Conservation (phyloP, 2,797 vertebrate species). For the Sebastes melanostomus region DNA sequence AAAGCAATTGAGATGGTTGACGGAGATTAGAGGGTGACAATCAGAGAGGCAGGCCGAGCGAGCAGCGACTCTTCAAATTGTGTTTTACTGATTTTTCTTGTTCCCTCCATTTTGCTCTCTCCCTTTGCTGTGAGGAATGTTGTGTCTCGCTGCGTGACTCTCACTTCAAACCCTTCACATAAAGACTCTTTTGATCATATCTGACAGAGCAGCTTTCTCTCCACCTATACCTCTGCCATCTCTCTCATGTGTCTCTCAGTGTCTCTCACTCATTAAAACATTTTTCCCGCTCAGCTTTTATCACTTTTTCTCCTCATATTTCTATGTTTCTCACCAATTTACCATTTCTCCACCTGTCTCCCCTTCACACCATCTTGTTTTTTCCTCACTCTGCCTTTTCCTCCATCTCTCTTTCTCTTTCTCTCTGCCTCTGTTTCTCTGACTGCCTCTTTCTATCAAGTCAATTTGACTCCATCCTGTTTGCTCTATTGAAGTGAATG, state of each 20-base stretch:
- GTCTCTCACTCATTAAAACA: slow-evolving; percentile 30
- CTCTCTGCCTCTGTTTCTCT: not conserved
- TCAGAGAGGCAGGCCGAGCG: slow-evolving; percentile 7
- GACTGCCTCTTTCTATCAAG: not conserved
- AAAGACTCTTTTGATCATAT: slow-evolving; percentile 50
- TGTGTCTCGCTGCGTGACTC: slow-evolving; percentile 2
- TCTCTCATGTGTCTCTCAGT: not conserved
- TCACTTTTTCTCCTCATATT: not conserved
- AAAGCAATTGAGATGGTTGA: slow-evolving; percentile 23
- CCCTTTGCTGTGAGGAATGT: not conserved
- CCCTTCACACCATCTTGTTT: not conserved
- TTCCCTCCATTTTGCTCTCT: slow-evolving; percentile 7
- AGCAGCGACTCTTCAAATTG: slow-evolving; percentile 3
- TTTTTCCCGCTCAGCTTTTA: not conserved
- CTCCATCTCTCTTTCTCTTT: not conserved
- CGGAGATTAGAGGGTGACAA: slow-evolving; percentile 30
- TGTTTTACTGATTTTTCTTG: slow-evolving; percentile 9
- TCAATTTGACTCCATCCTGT: slow-evolving; percentile 3
- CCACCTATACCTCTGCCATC: not conserved
- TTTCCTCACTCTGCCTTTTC: not conserved
- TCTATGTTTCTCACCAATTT: not conserved
- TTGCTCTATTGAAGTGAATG: not conserved
- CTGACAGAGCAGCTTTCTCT: slow-evolving; percentile 33
- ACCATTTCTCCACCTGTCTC: not conserved
- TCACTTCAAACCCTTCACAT: slow-evolving; percentile 9